Evolutionary conservation across 2,113 vertebrate genomes (phyloP), one percentile per base, ranked within the genome.

Genomic region (Rhizomys pruinosus): DNA sequence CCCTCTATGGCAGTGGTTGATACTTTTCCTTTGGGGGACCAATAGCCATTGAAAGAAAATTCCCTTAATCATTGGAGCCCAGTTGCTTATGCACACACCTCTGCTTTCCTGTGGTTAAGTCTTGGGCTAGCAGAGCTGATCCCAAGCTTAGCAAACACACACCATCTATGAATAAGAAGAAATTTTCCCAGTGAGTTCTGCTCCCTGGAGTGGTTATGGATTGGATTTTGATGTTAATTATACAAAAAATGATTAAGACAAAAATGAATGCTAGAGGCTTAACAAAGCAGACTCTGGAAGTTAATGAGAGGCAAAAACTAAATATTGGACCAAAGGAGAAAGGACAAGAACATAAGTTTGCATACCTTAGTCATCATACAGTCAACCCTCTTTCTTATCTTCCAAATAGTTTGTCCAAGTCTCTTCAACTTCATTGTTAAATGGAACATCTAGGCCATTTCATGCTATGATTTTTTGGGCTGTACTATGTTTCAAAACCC

Each of bases 11-110:
- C 61, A 34, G 78, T 88, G n/a, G 78, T 94, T 92, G 85, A 77
- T 95, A 63, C 1, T 15, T 85, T 93, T 87, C 64, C 90, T 96
- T 93, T 29, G n/a, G 94, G 82, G 73, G 17, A 66, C 92, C 94
- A 90, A 76, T 39, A 64, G 74, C 37, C 76, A 84, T 84, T 78
- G 81, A 96, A 90, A 39, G 57, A 84, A 93, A 80, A 79, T 79
- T 90, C 44, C 85, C 69, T 84, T 88, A 82, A 93, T 80, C 66
- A 17, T 25, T 15, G 69, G n/a, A 61, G 73, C 32, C 88, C 32
- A 29, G 57, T 84, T 44, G 73, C 81, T 90, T 23, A 3, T 47
- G 59, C 10, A 3, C 47, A 59, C 66, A 27, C 68, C 59, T 93
- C 72, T 8, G 3, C 19, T 32, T 87, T 79, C 25, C 16, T 47